Conservation (phyloP, 92 coral and sea anemone genomes). For the Hydrozoanthus gracilis region DNA sequence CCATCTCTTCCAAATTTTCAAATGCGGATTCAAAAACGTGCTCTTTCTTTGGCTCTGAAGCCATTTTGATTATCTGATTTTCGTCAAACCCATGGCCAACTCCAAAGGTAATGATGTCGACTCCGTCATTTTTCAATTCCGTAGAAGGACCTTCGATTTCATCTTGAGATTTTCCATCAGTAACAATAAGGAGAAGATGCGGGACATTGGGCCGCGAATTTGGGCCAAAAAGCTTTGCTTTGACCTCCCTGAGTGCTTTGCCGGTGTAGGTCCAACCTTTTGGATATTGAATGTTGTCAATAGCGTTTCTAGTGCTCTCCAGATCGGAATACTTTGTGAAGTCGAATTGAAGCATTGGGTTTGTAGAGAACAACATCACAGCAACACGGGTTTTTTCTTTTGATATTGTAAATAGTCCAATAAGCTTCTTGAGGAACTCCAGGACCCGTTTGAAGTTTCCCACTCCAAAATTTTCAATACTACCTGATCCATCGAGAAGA, state of each 20-base stretch:
- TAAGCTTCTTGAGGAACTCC: conserved; percentile 64
- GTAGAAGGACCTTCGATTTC: conserved; percentile 19
- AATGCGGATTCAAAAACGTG: conserved; percentile 46
- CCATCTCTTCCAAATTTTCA: conserved; percentile 27
- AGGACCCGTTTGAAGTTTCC: conserved; percentile 65
- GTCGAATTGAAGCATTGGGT: conserved; percentile 50
- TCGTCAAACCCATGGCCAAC: conserved; percentile 7
- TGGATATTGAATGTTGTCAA: conserved; percentile 25
- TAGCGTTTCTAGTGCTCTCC: conserved; percentile 34
- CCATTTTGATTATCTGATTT: conserved; percentile 12
- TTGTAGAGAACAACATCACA: conserved; percentile 58
- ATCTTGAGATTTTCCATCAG: conserved; percentile 50
- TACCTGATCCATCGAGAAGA: conserved; percentile 37
- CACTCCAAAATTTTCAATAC: conserved; percentile 42
- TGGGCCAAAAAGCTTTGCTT: background rate
- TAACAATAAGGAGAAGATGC: conserved; percentile 37
- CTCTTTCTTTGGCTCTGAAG: conserved; percentile 19
- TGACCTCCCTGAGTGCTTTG: background rate
- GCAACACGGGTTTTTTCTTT: conserved; percentile 63
- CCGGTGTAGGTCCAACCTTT: conserved; percentile 26
- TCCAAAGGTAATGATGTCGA: conserved; percentile 21
- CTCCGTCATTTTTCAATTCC: conserved; percentile 18
- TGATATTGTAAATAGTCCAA: conserved; percentile 62
- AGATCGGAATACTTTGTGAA: conserved; percentile 60
- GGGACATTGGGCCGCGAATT: conserved; percentile 29